Percentiles rank a stretch among this genome's conserved stretches.
phyloP scores from a whole-genome alignment of 2,113 vertebrate genomes.

The Rattus rattus region DNA sequence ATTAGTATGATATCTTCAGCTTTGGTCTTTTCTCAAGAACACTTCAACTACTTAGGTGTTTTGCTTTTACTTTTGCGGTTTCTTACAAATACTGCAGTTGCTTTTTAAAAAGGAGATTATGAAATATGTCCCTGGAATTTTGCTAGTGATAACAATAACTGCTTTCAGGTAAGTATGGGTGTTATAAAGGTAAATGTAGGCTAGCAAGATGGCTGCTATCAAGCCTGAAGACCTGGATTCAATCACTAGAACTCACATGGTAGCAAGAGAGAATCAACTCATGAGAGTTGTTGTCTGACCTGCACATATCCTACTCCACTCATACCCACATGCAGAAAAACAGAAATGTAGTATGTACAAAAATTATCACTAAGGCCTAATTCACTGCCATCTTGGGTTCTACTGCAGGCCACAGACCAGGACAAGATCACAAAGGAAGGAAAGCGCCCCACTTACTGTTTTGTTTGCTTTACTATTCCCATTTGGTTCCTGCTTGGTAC shows the following conservation, averaged over 20 bases:
- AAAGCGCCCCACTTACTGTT: slow-evolving; percentile 88
- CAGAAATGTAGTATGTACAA: neutral
- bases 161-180: neutral
- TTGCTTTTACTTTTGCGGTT: neutral
- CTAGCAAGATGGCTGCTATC: neutral
- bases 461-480: slow-evolving; percentile 93
- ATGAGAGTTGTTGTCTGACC: neutral
- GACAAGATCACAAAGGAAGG: neutral
- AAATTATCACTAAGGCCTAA: neutral
- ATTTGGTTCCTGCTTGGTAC: slow-evolving; percentile 93
- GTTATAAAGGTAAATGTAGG: neutral
- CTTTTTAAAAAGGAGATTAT: neutral
- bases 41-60: neutral
- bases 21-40: neutral
- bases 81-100: neutral
- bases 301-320: neutral
- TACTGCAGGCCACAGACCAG: neutral
- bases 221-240: neutral
- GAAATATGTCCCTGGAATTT: neutral
- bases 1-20: neutral
- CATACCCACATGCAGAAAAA: neutral
- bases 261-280: neutral
- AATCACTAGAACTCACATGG: neutral
- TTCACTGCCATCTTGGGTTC: neutral
- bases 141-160: neutral